Percentiles rank a stretch among this genome's conserved stretches.
phyloP scores from a whole-genome alignment of 2,888 invertebrate species.

The Lapara coniferarum region DNA sequence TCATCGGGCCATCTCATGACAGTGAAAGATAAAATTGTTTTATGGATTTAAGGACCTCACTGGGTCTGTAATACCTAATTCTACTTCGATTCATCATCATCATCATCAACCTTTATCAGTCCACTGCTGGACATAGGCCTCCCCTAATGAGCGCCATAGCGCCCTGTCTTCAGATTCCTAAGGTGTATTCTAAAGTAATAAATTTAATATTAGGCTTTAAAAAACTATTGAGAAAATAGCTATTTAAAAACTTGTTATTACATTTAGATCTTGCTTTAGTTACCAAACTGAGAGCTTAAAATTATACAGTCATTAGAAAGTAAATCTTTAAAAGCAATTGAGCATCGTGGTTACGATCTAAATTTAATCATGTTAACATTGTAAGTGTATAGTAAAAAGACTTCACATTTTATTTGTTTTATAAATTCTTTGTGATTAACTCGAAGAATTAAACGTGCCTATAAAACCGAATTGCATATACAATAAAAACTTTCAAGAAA shows the following conservation, averaged over 20 bases:
- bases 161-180: no score
- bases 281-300: no score
- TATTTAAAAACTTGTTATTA: neutral
- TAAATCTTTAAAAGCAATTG: neutral
- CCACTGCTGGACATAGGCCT: no score
- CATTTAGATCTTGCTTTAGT: neutral
- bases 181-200: no score
- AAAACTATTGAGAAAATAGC: neutral
- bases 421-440: slow-evolving; percentile 15
- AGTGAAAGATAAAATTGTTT: no score
- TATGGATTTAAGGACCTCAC: no score
- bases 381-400: slow-evolving; percentile 3
- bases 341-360: neutral
- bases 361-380: slow-evolving; percentile 4
- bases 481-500: slow-evolving; percentile 7
- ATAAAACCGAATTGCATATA: slow-evolving; percentile 15
- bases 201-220: no score
- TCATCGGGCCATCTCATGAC: slow-evolving; percentile 1
- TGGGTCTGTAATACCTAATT: no score
- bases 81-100: no score
- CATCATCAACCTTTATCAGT: no score
- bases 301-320: no score
- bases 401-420: neutral
- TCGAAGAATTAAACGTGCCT: neutral
- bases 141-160: no score